Evolutionary conservation across 1,140 invertebrate species (phyloP).

Genomic region (Papilio polytes): DNA sequence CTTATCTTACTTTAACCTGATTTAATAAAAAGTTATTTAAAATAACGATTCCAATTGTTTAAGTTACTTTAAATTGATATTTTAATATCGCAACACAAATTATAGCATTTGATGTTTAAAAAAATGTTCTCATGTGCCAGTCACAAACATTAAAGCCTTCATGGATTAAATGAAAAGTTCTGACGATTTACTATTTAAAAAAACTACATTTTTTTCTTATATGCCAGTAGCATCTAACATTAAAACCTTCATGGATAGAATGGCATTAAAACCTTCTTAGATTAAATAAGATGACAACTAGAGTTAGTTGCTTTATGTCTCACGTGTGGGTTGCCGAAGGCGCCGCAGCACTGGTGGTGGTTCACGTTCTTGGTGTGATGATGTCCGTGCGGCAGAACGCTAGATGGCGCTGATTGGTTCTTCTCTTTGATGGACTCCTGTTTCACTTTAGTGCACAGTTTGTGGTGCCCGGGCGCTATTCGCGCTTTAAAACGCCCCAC

Average conservation of each 20-base stretch:
- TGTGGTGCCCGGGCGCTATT: constrained; percentile 70
- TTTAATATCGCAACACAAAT: too few species aligned
- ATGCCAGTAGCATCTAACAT: not conserved
- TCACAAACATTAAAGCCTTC: too few species aligned
- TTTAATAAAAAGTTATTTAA: too few species aligned
- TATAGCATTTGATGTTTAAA: too few species aligned
- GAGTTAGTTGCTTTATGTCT: constrained; percentile 72
- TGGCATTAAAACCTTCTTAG: constrained; percentile 15
- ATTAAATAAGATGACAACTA: constrained; percentile 72
- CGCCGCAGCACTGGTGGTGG: constrained; percentile 78
- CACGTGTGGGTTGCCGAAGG: constrained; percentile 76
- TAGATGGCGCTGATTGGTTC: constrained; percentile 50
- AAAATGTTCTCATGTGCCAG: too few species aligned
- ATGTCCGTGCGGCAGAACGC: constrained; percentile 71
- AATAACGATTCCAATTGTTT: too few species aligned
- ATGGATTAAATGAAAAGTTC: too few species aligned
- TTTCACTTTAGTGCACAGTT: constrained; percentile 56
- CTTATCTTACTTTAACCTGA: too few species aligned
- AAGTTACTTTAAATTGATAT: too few species aligned
- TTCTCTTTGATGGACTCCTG: constrained; percentile 71
- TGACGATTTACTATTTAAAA: not conserved
- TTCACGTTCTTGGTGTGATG: constrained; percentile 77
- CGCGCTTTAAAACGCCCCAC: constrained; percentile 68
- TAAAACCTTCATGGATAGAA: not conserved
- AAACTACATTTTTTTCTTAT: not conserved